A percentile compares a stretch with the other conserved stretches of the same genome.
phyloP scores from a whole-genome alignment of 2,113 vertebrate genomes.

The Butastur rufipennis region DNA sequence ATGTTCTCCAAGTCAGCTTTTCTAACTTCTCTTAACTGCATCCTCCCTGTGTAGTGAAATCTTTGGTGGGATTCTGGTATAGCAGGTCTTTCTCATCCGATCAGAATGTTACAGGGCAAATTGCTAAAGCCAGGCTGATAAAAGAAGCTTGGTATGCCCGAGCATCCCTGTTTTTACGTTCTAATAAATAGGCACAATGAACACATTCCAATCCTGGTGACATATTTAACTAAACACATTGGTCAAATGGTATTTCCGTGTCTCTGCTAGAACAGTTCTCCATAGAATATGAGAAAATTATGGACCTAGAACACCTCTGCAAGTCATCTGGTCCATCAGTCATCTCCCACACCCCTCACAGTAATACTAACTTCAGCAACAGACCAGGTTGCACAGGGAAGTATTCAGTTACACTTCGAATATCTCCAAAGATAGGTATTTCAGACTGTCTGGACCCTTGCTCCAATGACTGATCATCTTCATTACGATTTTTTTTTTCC shows the following conservation, averaged over 20 bases:
- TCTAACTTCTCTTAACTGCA: background rate
- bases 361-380: background rate
- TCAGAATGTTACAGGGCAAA: background rate
- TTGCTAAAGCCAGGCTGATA: background rate
- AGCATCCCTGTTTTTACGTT: background rate
- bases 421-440: background rate
- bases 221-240: background rate
- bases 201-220: background rate
- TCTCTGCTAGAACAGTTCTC: background rate
- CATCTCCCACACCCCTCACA: background rate
- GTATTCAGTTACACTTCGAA: background rate
- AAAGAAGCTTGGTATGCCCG: background rate
- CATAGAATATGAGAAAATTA: background rate
- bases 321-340: background rate
- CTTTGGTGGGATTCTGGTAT: background rate
- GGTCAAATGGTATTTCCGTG: background rate
- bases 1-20: background rate
- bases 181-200: background rate
- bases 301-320: background rate
- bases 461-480: background rate
- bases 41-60: background rate
- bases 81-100: rapidly evolving
- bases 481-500: rapidly evolving
- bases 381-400: background rate
- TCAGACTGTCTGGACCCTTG: background rate